phyloP scores from a whole-genome alignment of 2,113 vertebrate genomes.

The Menidia beryllina region DNA sequence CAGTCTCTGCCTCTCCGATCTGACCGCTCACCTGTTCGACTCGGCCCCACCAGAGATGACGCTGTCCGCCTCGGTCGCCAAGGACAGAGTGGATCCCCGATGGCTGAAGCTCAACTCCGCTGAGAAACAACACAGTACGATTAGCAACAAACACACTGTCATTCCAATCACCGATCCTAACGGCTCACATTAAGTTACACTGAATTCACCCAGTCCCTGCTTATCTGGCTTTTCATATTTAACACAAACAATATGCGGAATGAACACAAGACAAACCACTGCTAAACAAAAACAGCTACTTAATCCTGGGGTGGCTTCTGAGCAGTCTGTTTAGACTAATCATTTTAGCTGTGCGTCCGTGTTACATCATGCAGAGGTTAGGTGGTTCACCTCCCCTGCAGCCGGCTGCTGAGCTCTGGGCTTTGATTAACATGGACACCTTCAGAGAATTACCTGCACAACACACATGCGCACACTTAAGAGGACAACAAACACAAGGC shows the following conservation, averaged over 20 bases:
- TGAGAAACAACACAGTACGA: constrained; percentile 56
- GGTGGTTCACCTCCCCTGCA: constrained; percentile 70
- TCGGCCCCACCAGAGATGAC: constrained; percentile 88
- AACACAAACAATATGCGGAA: not conserved
- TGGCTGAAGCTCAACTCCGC: constrained; percentile 90
- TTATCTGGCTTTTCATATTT: not conserved
- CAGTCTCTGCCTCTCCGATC: not conserved
- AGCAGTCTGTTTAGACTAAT: not conserved
- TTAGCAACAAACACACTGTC: not conserved
- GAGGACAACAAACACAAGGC: not conserved
- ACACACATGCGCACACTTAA: constrained; percentile 56
- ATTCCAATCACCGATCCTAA: not conserved
- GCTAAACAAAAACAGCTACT: not conserved
- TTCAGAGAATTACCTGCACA: constrained; percentile 68
- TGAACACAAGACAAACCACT: not conserved
- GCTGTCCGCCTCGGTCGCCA: constrained; percentile 93
- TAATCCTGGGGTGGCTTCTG: not conserved
- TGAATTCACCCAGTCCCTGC: not conserved
- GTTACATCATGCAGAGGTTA: constrained; percentile 65
- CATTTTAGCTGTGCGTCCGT: constrained; percentile 11
- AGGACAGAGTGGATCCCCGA: constrained; percentile 93
- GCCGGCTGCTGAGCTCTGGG: constrained; percentile 65
- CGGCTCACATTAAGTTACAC: not conserved
- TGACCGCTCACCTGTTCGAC: constrained; percentile 85
- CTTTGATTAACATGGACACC: constrained; percentile 68